A percentile compares a stretch with the other conserved stretches of the same genome.
Evolutionary conservation across 2,113 vertebrate species (phyloP).

Genomic region (Regulus satrapa): DNA sequence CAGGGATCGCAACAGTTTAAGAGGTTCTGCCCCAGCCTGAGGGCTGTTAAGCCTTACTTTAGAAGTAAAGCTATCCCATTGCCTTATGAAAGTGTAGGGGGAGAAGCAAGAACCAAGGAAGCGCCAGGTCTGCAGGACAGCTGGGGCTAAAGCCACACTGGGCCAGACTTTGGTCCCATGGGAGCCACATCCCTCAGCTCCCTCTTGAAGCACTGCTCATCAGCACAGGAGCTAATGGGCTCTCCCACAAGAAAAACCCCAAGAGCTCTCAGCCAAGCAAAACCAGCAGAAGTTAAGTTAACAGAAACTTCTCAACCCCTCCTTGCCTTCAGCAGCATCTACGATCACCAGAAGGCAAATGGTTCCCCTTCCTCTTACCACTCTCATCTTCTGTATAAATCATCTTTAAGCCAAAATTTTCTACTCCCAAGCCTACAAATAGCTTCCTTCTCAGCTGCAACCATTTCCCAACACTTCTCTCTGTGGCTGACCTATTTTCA

Average conservation of each 20-base stretch:
- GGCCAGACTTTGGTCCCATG: background rate
- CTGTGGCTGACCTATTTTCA: conserved; percentile 57
- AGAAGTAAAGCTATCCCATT: background rate
- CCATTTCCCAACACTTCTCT: background rate
- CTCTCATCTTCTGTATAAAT: background rate
- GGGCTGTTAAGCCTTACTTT: background rate
- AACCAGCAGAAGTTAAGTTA: background rate
- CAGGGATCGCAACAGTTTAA: background rate
- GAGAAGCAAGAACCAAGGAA: background rate
- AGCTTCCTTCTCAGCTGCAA: background rate
- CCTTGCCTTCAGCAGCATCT: background rate
- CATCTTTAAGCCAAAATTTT: background rate
- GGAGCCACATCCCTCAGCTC: background rate
- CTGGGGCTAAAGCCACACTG: background rate
- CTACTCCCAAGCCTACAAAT: background rate
- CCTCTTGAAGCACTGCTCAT: background rate
- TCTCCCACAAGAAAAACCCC: background rate
- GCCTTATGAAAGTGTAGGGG: rapidly evolving
- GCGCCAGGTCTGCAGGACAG: background rate
- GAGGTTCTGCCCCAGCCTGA: background rate
- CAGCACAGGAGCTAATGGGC: background rate
- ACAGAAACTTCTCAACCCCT: background rate
- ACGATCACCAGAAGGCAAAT: background rate
- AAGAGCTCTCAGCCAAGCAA: background rate
- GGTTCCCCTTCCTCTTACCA: background rate